phyloP scores from a whole-genome alignment of 1,140 invertebrate species.

The Diorhabda elongata region DNA sequence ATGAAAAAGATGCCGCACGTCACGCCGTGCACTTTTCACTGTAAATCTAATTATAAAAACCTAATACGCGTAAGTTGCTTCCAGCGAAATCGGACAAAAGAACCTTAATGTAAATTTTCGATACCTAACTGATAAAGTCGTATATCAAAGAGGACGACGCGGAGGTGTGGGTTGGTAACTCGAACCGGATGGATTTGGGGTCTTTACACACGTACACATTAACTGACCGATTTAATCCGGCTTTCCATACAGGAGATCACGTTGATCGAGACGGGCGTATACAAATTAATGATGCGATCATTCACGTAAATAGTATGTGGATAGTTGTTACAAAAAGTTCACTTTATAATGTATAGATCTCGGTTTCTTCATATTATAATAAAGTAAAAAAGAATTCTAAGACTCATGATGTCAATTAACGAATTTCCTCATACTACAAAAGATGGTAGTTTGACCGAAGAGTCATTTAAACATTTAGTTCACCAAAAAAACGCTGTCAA shows the following conservation, averaged over 20 bases:
- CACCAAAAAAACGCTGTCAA: too few relatives aligned
- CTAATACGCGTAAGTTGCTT: background rate
- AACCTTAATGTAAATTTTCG: background rate
- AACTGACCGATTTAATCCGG: background rate
- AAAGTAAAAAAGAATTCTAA: too few relatives aligned
- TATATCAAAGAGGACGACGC: background rate
- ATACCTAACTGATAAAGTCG: slow-evolving; percentile 1
- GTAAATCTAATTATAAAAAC: slow-evolving; percentile 1
- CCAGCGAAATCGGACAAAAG: background rate
- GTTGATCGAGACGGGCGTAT: background rate
- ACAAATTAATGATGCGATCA: background rate
- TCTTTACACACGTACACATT: background rate
- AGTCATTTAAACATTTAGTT: too few relatives aligned
- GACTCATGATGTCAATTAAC: too few relatives aligned
- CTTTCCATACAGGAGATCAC: background rate
- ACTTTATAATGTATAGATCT: too few relatives aligned
- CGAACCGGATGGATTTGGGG: background rate
- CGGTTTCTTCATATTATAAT: too few relatives aligned
- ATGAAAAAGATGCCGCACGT: too few relatives aligned
- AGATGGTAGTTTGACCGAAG: too few relatives aligned
- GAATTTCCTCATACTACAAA: too few relatives aligned
- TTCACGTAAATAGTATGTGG: too few relatives aligned
- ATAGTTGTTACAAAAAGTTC: too few relatives aligned
- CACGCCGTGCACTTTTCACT: background rate
- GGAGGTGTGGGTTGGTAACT: background rate